Base-by-base conservation (phyloP, 2,797 vertebrate genomes). In the Hapalemur alaotrensis region DNA sequence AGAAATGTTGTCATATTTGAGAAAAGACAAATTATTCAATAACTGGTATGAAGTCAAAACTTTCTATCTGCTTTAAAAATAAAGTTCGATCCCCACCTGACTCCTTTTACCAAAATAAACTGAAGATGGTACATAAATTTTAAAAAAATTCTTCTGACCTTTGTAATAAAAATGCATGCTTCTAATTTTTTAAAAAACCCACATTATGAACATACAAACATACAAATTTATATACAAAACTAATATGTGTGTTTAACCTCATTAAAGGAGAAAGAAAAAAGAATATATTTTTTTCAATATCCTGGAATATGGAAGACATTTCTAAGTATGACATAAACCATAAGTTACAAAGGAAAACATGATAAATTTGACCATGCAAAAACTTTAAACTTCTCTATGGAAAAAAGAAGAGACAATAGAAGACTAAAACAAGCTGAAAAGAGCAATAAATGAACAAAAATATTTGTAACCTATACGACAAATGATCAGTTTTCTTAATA, bases 21-120 rank as follows among this genome's bases (percentile, higher is more conserved):
- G 52, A 79, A 95, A 91, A 95, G 52, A 81, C 35, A 67, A 82
- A 93, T 92, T 91, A 95, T 85, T 95, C 59, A 94, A 41, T 79
- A 95, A 88, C n/a, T 86, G 41, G 73, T 25, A 54, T 41, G 30
- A n/a, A 72, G 41, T 79, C 81, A 85, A 54, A 54, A 80, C 48
- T 67, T 30, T 82, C 61, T 86, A 38, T 76, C 38, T 69, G 35
- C 41, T 73, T 95, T 69, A 89, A 79, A 91, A 94, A 93, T 75
- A 83, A 92, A 95, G 50, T 14, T 89, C 69, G 65, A 67, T 89
- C 50, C 17, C 63, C 15, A 70, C 25, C 43, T 70, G 70, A 89
- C 30, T 46, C 17, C 17, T 84, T 89, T 46, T 25, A 92, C 25
- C 70, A 92, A 94, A 95, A 96, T 46, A 92, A 87, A 96, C 7